A percentile compares a stretch with the other conserved stretches of the same genome.
phyloP scores from a whole-genome alignment of 2,888 invertebrate genomes.

The Isoperla grammatica region DNA sequence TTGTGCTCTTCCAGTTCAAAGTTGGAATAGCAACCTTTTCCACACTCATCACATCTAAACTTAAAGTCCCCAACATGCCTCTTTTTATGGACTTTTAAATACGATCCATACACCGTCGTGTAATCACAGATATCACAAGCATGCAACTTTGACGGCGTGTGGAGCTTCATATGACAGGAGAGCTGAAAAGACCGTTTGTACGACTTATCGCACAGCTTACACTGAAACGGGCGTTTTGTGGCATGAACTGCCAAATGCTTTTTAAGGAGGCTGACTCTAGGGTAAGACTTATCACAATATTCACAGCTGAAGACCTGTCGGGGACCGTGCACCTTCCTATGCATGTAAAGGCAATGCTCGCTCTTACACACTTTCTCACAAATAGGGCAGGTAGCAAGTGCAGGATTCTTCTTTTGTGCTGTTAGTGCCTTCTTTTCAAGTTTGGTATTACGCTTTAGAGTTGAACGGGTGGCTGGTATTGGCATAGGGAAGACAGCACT shows the following conservation, averaged over 20 bases:
- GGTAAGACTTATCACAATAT: too few species aligned
- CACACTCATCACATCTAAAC: conserved; percentile 19
- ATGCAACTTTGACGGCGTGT: conserved; percentile 31
- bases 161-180: conserved; percentile 32
- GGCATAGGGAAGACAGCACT: neutral
- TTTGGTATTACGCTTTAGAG: neutral
- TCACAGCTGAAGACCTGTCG: too few species aligned
- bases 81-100: conserved; percentile 30
- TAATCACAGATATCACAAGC: conserved; percentile 32
- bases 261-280: too few species aligned
- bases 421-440: too few species aligned
- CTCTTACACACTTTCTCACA: too few species aligned
- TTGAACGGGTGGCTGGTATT: neutral
- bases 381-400: too few species aligned
- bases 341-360: too few species aligned
- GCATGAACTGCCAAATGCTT: too few species aligned
- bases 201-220: conserved; percentile 36
- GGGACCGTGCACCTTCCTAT: too few species aligned
- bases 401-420: too few species aligned
- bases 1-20: conserved; percentile 15
- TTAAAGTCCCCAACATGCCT: conserved; percentile 19
- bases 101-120: conserved; percentile 25
- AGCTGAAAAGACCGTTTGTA: conserved; percentile 22
- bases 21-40: conserved; percentile 15
- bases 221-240: conserved; percentile 38